A percentile compares a stretch with the other conserved stretches of the same genome.
Conservation (phyloP, 2,113 vertebrate species). For the Falcunculus frontatus region DNA sequence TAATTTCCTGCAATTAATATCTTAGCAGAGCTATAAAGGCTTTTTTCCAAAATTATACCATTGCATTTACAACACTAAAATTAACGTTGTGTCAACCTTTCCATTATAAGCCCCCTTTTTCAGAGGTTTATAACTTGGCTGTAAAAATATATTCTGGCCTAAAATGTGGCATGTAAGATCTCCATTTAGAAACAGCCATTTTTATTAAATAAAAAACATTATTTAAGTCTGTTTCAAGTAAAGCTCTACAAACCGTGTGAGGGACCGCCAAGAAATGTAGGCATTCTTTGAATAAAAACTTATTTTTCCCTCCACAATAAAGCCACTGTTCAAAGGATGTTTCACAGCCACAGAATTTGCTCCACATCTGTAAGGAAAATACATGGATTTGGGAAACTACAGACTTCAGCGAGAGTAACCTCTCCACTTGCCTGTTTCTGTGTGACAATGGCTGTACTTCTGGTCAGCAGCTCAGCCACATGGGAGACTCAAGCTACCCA, state of each 20-base stretch:
- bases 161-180: conserved; percentile 30
- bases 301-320: not conserved
- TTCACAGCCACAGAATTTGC: not conserved
- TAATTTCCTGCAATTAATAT: conserved; percentile 82
- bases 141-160: conserved; percentile 55
- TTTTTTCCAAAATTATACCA: conserved; percentile 71
- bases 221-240: not conserved
- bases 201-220: conserved; percentile 30
- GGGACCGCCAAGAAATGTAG: not conserved
- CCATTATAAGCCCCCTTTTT: conserved; percentile 65
- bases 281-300: not conserved
- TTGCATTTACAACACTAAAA: conserved; percentile 70
- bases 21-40: conserved; percentile 64
- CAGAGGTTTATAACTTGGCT: conserved; percentile 60
- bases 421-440: not conserved
- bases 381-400: not conserved
- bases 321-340: not conserved
- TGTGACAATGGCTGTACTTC: not conserved
- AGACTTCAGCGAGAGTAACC: not conserved
- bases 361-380: not conserved
- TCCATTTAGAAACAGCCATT: conserved; percentile 14
- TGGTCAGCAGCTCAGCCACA: not conserved
- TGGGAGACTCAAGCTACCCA: not conserved
- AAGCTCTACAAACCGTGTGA: not conserved
- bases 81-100: conserved; percentile 76